Base-by-base conservation (phyloP, 2,797 vertebrate genomes). In the Halcyon badia region DNA sequence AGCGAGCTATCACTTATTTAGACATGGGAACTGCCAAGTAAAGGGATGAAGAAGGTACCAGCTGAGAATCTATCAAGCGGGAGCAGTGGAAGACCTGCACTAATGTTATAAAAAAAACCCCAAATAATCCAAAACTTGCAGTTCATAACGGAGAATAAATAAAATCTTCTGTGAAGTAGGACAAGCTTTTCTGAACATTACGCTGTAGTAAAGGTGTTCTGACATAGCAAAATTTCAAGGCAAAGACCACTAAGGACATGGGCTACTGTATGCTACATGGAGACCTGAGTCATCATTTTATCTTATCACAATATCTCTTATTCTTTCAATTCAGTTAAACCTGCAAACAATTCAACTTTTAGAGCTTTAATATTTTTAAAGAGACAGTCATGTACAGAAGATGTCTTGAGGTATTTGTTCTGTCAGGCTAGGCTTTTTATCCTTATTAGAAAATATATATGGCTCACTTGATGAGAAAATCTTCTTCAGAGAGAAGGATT, bases 401-500 rank as follows among this genome's bases (percentile, higher is more conserved):
- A 30, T 75, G 35, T 83, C 93, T 87, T 65, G 73, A 62, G 48
- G 48, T 82, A 73, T 90, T 94, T 91, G 60, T 93, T 89, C 85
- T 1, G 0, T 75, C 52, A 68, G 70, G 28, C 49, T 92, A 44
- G 21, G 41, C 83, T 87, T 89, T 69, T 54, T 86, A 75, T 52
- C 52, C 66, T 62, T 75, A 52, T 68, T 88, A 84, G 82, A 85
- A 81, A 51, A 60, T 7, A 52, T 52, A 41, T 81, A 42, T 83
- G 72, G 22, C 44, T 83, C 39, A 44, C 65, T 71, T 75, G 54
- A 66, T 77, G 69, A 79, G 80, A 66, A 90, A 42, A 79, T 60
- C 42, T 56, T 65, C 72, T 87, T 78, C 57, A 72, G 92, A 75
- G 49, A 70, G 69, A 52, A 77, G 33, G 42, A 57, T 68, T 86